Percentiles rank a stretch among this genome's conserved stretches.
Evolutionary conservation across 2,888 invertebrate genomes (phyloP).

Genomic region (Hydrotaea cyrtoneurina): DNA sequence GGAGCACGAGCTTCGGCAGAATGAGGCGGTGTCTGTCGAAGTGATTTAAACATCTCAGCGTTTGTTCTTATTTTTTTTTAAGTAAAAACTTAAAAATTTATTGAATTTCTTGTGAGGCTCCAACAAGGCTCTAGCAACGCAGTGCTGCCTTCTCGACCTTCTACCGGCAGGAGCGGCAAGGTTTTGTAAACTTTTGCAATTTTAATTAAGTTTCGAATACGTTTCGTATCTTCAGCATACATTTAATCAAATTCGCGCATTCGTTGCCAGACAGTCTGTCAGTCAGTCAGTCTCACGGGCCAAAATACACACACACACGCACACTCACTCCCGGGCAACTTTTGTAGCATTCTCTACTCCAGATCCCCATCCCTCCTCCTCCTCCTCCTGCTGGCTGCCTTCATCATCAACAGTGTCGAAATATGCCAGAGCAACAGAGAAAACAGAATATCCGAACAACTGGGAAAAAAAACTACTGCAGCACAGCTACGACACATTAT

Average conservation of each 20-base stretch:
- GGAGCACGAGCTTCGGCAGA: no score
- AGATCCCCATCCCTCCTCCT: no score
- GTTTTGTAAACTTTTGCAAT: constrained; percentile 78
- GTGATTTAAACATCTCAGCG: background rate
- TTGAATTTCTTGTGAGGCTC: background rate
- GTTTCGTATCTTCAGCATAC: constrained; percentile 72
- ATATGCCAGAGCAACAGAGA: constrained; percentile 15
- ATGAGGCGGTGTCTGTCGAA: background rate
- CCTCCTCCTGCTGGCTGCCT: background rate
- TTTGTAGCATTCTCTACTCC: no score
- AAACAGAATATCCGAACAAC: constrained; percentile 45
- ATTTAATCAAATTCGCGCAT: constrained; percentile 58
- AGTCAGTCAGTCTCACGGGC: constrained; percentile 40
- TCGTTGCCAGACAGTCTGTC: background rate
- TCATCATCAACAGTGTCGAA: background rate
- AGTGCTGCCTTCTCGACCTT: constrained; percentile 13
- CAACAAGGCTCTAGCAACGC: background rate
- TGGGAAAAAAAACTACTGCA: constrained; percentile 65
- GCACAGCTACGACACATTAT: constrained; percentile 67
- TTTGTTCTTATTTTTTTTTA: background rate
- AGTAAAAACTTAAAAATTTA: constrained; percentile 33
- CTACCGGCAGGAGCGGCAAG: constrained; percentile 32
- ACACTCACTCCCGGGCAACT: constrained; percentile 1
- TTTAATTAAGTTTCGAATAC: constrained; percentile 80
- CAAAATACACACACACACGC: background rate